Base-by-base conservation (phyloP, 2,888 invertebrate genomes). In the Meliscaeva auricollis region DNA sequence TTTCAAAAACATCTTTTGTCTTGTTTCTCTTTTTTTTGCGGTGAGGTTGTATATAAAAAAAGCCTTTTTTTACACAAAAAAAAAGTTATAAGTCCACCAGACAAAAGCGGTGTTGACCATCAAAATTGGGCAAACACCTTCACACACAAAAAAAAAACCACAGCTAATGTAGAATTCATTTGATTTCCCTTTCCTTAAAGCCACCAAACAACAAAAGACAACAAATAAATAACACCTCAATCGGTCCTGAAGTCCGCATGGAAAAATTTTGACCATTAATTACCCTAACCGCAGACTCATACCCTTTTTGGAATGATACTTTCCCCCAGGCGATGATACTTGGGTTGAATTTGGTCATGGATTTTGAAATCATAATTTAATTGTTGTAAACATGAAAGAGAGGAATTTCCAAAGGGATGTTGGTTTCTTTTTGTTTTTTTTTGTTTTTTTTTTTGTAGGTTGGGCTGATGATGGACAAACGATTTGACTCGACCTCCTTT, bases 211-310 rank as follows among this genome's bases (percentile, higher is more conserved):
- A 13, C n/a, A 7, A 32, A 17, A 64, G 38, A 13, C 38, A 11
- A 1, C 38, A 8, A 30, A 20, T 13, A 64, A 17, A 17, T 20
- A 20, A 30, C 11, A 26, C 38, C 41, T 15, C 41, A 22, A n/a
- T 58, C 13, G 13, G 38, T 22, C 35, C 11, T 13, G 22, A 46
- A 64, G n/a, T n/a, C n/a, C n/a, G n/a, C n/a, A n/a, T n/a, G n/a
- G n/a, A n/a, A n/a, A n/a, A n/a, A n/a, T 11, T 48, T 66, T 66
- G 64, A 48, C 50, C 48, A 38, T 66, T 66, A 66, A 66, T 66
- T 66, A 66, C 50, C 50, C 8, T 35, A 35, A 66, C 66, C 66
- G 35, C 66, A 66, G 35, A 30, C n/a, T 35, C 30, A 32, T 32
- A 66, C 48, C 46, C 30, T 17, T 41, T 32, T 26, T 26, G 26